Evolutionary conservation across 1,140 invertebrate species (phyloP), one percentile per base, ranked within the genome.

Genomic region (Orius insidiosus): DNA sequence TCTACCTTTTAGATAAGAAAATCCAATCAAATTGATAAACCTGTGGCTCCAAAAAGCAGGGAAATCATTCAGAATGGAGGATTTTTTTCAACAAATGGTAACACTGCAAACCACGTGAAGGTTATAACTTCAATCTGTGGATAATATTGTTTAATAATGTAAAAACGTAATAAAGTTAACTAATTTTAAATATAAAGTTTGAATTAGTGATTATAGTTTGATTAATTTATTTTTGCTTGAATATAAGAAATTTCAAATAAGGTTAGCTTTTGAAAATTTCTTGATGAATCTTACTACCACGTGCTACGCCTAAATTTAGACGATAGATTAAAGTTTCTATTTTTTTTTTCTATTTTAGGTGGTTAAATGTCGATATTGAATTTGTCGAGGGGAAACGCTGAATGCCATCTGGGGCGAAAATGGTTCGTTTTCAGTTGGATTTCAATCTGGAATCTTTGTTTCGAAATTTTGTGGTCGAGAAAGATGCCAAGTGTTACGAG

Each of bases 351-450:
- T 24, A 7, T 24, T 24, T 24, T 24, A 24, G 24, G 3, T 24
- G 24, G 11, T 37, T 39, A 31, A 40, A 47, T 47, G 46, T 47
- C 46, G 14, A 16, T 46, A 8, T 18, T 46, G 14, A 34, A 35
- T n/a, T 1, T 15, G 10, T 13, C 33, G n/a, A 24, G 46, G 36
- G 11, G 11, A n/a, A 39, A 18, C 30, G 15, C 11, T 11, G 30
- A 30, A 11, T 24, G 24, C 41, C 41, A 5, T 31, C 41, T 30
- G 41, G 16, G 11, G 14, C 43, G 10, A 50, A 50, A 50, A 14
- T 45, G 33, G 49, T 67, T 54, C 44, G 68, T 63, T 61, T 69
- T 55, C 41, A 52, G 16, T 42, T 56, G 2, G 36, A 45, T 15
- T 49, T 50, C 30, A 52, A 56, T 18, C 44, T 56, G 30, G 54